These are phyloP conservation scores for Kryptopterus vitreolus DNA, from an alignment of 2,797 vertebrate species.

Conservation along the genomic window DNA sequence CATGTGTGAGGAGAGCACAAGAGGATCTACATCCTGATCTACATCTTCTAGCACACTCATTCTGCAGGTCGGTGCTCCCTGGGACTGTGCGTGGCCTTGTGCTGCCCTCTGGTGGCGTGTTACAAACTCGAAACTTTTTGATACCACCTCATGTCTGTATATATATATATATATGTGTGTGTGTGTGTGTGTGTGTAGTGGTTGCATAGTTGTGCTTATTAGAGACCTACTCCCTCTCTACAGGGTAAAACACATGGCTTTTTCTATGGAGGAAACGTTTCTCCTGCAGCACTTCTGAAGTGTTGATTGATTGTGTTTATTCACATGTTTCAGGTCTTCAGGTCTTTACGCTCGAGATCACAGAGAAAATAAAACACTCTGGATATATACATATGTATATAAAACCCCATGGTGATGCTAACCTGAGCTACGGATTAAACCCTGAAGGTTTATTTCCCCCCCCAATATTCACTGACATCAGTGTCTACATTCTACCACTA, in stretches of 20 bases:
- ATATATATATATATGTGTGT: neutral
- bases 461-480: neutral
- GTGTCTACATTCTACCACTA: too few relatives aligned
- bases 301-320: too few relatives aligned
- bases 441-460: neutral
- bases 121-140: too few relatives aligned
- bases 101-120: too few relatives aligned
- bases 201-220: neutral
- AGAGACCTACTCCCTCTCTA: neutral
- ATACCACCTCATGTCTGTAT: too few relatives aligned
- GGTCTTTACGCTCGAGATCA: too few relatives aligned
- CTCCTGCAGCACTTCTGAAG: neutral
- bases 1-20: too few relatives aligned
- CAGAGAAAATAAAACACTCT: neutral
- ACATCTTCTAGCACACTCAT: too few relatives aligned
- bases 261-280: neutral
- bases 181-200: neutral
- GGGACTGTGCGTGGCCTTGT: too few relatives aligned
- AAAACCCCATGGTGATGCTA: neutral
- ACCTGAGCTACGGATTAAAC: neutral
- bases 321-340: too few relatives aligned
- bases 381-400: neutral
- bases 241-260: neutral
- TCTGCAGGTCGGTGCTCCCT: too few relatives aligned
- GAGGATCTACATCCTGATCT: too few relatives aligned